Evolutionary conservation across 2,113 vertebrate species (phyloP).

Genomic region (Irena cyanogastra): DNA sequence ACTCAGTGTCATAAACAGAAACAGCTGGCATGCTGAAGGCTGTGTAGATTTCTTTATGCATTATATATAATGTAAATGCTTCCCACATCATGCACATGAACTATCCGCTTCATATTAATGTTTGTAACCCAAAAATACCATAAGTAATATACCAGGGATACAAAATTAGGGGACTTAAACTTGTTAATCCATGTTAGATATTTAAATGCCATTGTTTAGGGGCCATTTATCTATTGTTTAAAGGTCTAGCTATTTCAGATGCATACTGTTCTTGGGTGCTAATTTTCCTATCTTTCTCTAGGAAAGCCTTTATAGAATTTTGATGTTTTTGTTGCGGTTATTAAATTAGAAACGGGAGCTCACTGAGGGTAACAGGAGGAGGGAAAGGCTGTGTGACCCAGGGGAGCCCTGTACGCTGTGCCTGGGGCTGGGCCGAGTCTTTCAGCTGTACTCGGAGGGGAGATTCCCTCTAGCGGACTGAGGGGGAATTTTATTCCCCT

Average conservation of each 20-base stretch:
- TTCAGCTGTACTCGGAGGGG: neutral
- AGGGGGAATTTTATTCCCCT: constrained; percentile 37
- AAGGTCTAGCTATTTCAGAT: constrained; percentile 16
- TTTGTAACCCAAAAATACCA: neutral
- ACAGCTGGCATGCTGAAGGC: constrained; percentile 66
- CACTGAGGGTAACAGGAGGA: neutral
- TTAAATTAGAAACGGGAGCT: constrained; percentile 21
- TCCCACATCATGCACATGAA: neutral
- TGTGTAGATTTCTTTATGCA: constrained; percentile 52
- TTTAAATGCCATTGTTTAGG: constrained; percentile 22
- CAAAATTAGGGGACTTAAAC: neutral
- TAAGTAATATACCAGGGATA: neutral
- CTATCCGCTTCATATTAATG: neutral
- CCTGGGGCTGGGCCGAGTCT: neutral
- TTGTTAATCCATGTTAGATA: constrained; percentile 8
- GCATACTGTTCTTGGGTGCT: neutral
- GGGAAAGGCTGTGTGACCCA: neutral
- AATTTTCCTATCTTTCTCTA: neutral
- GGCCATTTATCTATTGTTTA: constrained; percentile 32
- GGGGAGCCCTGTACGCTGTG: neutral
- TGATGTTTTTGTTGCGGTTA: constrained; percentile 1
- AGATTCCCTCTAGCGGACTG: constrained; percentile 70
- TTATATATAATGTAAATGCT: constrained; percentile 46
- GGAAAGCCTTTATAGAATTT: neutral
- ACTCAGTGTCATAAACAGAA: constrained; percentile 64